Base-by-base conservation (phyloP, 2,797 vertebrate species). In the Discoglossus pictus region DNA sequence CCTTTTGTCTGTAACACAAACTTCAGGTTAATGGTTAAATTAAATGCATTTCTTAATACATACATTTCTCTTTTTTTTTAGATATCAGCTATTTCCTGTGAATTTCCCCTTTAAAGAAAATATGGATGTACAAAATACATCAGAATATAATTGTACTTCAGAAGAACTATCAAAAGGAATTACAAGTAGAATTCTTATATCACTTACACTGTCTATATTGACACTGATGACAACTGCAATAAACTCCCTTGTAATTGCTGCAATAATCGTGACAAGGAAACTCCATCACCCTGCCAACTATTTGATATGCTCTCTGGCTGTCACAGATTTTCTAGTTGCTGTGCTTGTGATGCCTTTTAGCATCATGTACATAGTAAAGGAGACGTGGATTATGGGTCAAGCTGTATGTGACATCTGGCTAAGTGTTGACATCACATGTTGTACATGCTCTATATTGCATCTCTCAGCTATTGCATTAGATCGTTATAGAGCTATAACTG, bases 321-420 rank as follows among this genome's bases (percentile, higher is more conserved):
- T 92, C 74, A 98, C 97, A 0, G 97, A 98, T 83, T 94, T 99
- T 70, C 90, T 98, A 53, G 96, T 99, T 71, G 96, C 96, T n/a
- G 88, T 98, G 55, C 79, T 98, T 68, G 97, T 99, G 78, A 99
- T 99, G 97, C 97, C 97, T 65, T 97, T 99, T 84, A 95, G 95
- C 72, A 98, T 99, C 15, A 82, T 96, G 70, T 99, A 98, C 77
- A 97, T 98, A 39, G 88, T 93, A 62, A 93, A 92, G 72, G 92
- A 99, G 77, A 92, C 80, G 12, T 99, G 97, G 97, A 80, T 93
- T 60, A 96, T 99, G 94, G 96, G 97, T 2, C 88, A 93, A 79
- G 90, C 92, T 53, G 87, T 94, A 76, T 99, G 97, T 70, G 93
- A 95, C 77, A 88, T 98, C 54, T 99, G 94, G 94, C 81, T 99